phyloP scores from a whole-genome alignment of 2,797 vertebrate species.

The Lemur catta region DNA sequence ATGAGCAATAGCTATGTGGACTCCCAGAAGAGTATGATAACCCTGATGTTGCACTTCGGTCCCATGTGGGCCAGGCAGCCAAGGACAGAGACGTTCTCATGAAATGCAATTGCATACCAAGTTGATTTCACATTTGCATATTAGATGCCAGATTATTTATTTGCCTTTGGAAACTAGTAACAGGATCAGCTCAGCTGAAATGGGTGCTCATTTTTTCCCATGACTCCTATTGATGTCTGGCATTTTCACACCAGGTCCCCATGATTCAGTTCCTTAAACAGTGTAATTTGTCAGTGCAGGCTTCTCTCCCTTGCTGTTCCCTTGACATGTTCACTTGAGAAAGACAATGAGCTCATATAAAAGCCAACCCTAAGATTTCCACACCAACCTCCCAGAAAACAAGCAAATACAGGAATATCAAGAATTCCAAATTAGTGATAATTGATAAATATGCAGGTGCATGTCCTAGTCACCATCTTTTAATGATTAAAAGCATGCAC shows the following conservation, averaged over 20 bases:
- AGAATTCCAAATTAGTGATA: background rate
- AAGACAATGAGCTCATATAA: background rate
- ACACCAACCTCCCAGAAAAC: background rate
- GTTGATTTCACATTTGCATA: constrained; percentile 74
- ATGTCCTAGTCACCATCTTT: background rate
- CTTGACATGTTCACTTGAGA: background rate
- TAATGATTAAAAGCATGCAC: background rate
- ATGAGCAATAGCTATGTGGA: constrained; percentile 20
- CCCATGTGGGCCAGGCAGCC: constrained; percentile 60
- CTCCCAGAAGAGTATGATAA: background rate
- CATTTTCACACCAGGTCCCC: constrained; percentile 37
- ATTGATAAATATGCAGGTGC: background rate
- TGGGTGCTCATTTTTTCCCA: background rate
- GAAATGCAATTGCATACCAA: constrained; percentile 74
- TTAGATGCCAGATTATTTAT: constrained; percentile 74
- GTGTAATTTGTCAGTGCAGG: background rate
- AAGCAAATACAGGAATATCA: background rate
- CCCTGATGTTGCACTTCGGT: constrained; percentile 58
- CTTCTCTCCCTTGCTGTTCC: background rate
- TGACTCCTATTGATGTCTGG: constrained; percentile 1
- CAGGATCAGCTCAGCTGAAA: constrained; percentile 44
- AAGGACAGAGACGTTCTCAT: constrained; percentile 71
- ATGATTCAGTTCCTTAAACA: background rate
- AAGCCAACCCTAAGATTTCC: background rate
- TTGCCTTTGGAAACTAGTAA: constrained; percentile 57